Base-by-base conservation (phyloP, 2,797 vertebrate genomes). In the Takifugu rubripes region DNA sequence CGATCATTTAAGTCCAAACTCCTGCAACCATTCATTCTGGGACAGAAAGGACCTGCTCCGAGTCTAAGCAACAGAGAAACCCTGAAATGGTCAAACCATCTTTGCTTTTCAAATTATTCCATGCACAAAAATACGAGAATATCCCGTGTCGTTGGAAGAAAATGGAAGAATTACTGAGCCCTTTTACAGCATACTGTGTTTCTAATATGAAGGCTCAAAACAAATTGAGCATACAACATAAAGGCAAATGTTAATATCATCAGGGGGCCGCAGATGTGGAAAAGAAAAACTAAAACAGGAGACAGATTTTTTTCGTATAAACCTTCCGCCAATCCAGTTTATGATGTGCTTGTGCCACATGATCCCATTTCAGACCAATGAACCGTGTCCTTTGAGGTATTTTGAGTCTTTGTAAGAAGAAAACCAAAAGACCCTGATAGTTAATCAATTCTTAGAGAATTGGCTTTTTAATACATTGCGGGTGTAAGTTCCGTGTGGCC, bases 311-410 rank as follows among this genome's bases (percentile, higher is more conserved):
- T 49, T 69, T 54, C 48, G 68, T 59, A 58, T 43, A 64, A 24
- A 51, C 56, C 49, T 50, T 61, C 56, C 31, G 33, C 56, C 42
- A 59, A 56, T 25, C 66, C 17, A 66, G 46, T 81, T 85, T 72
- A 77, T 54, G 49, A 61, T 4, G 21, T 1, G 12, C 52, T 57
- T 61, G 54, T 72, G 56, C 78, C 78, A 84, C 74, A 72, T 63
- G 54, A 70, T 83, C 73, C 56, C 74, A 66, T 78, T 83, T 75
- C 60, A 79, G 66, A 57, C 67, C 75, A 76, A 77, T 79, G 72
- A 85, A 82, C 59, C 45, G 6, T 70, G 61, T 64, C 64, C 42
- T 83, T 73, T 66, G 64, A 79, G 62, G 53, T 75, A 77, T 67
- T 76, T 72, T 36, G 43, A 21, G 51, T 25, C 53, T 68, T 75